phyloP scores from a whole-genome alignment of 2,888 invertebrate species.

The Merodon equestris region DNA sequence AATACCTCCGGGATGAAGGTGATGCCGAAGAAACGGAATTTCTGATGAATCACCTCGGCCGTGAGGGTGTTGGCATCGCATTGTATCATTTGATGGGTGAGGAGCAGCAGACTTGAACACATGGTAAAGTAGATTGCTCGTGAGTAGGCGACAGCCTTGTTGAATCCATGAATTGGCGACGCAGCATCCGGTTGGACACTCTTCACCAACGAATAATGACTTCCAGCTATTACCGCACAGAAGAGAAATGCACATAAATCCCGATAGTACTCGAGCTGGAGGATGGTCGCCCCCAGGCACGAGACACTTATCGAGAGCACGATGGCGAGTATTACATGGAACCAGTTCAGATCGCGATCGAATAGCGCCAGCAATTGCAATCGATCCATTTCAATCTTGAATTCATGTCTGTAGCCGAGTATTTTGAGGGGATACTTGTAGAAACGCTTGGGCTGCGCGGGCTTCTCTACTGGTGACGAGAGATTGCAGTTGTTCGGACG shows the following conservation, averaged over 20 bases:
- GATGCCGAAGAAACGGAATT: slow-evolving; percentile 75
- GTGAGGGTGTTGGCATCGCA: slow-evolving; percentile 70
- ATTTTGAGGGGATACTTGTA: slow-evolving; percentile 78
- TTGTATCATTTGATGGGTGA: slow-evolving; percentile 74
- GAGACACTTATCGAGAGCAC: slow-evolving; percentile 91
- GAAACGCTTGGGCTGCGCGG: slow-evolving; percentile 76
- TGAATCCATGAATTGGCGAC: slow-evolving; percentile 98
- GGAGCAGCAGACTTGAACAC: slow-evolving; percentile 82
- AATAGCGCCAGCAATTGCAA: slow-evolving; percentile 94
- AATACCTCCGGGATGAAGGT: slow-evolving; percentile 81
- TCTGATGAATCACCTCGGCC: slow-evolving; percentile 57
- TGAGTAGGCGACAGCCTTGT: slow-evolving; percentile 95
- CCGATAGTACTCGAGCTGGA: slow-evolving; percentile 91
- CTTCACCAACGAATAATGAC: slow-evolving; percentile 97
- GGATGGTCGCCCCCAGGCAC: slow-evolving; percentile 89
- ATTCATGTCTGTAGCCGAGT: slow-evolving; percentile 75
- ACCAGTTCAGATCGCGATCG: slow-evolving; percentile 90
- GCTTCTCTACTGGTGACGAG: slow-evolving; percentile 73
- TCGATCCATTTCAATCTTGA: slow-evolving; percentile 94
- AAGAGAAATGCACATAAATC: slow-evolving; percentile 96
- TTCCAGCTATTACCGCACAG: slow-evolving; percentile 98
- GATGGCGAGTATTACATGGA: slow-evolving; percentile 88
- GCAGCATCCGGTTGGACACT: slow-evolving; percentile 99
- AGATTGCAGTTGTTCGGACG: slow-evolving; percentile 75
- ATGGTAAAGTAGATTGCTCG: slow-evolving; percentile 96